Evolutionary conservation across 2,888 invertebrate species (phyloP), one percentile per base, ranked within the genome.

Genomic region (Conops quadrifasciatus): DNA sequence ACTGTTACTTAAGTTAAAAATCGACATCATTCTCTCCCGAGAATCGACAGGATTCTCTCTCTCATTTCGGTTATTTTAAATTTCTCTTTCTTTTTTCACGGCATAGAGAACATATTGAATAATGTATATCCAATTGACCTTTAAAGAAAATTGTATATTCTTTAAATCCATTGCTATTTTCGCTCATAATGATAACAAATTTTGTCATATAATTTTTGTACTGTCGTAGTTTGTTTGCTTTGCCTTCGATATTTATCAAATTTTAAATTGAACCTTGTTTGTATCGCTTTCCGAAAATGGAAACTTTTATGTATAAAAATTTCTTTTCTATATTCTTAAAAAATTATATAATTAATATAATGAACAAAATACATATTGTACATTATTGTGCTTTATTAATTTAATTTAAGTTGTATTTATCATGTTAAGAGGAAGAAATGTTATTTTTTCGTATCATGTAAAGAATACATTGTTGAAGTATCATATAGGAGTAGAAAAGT

Each of bases 351-450:
- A 58, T 59, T 60, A 60, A 66, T 49, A 36, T 67, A 62, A 47
- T 59, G 19, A 49, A 67, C 51, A 45, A 67, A 21, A 66, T 59
- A 30, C 56, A 66, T 59, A 30, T 47, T 72, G 66, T 71, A 65
- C 69, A 72, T 45, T 66, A 56, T 67, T 30, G 53, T 15, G 43
- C 7, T 67, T 47, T 36, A 19, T 66, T 72, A 68, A 71, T 71
- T 51, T 51, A 30, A 60, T 66, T 59, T 65, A 51, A 59, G 58
- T 43, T 9, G 47, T 58, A 68, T 49, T n/a, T n/a, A n/a, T 49
- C 49, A 49, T 4, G n/a, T 49, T n/a, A 49, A 16, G 2, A 49
- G n/a, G 49, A 19, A 49, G 19, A 49, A 53, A 53, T 19, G 11
- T 53, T 53, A n/a, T 11, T 9, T 53, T 53, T 53, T 53, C 49